These are phyloP conservation scores for Oscheius sp. DNA, from an alignment of 2,888 invertebrate genomes.

Conservation along the genomic window DNA sequence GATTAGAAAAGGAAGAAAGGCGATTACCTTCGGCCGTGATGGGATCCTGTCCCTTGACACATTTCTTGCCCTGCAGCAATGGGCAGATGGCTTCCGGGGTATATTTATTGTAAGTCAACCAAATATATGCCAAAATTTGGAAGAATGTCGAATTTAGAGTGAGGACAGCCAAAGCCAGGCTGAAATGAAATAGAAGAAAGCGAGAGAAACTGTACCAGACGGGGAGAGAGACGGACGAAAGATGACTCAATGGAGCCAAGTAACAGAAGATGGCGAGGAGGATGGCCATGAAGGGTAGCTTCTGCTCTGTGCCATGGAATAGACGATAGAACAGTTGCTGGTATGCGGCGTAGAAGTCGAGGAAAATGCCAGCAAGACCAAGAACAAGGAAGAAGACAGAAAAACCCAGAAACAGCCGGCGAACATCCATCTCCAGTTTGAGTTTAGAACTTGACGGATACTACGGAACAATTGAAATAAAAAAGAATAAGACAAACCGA, in stretches of 20 bases:
- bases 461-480: not conserved
- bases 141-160: conserved; percentile 32
- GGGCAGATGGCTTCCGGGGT: conserved; percentile 22
- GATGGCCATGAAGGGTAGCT: conserved; percentile 13
- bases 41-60: not conserved
- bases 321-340: conserved; percentile 28
- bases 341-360: conserved; percentile 29
- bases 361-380: not conserved
- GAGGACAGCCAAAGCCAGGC: conserved; percentile 19
- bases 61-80: not conserved
- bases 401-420: conserved; percentile 1
- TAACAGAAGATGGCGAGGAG: conserved; percentile 24
- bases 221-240: conserved; percentile 21
- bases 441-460: conserved; percentile 8
- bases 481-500: conserved; percentile 5
- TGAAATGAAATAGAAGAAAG: not conserved
- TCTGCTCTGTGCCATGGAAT: conserved; percentile 35
- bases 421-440: conserved; percentile 9
- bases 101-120: conserved; percentile 20
- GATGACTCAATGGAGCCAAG: not conserved
- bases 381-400: conserved; percentile 16
- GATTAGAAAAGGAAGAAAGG: not conserved
- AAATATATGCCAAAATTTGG: conserved; percentile 33
- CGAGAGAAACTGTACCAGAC: conserved; percentile 4
- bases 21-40: conserved; percentile 14